Evolutionary conservation across 2,888 invertebrate species (phyloP), one percentile per base, ranked within the genome.

Genomic region (Blastobasis lacticolella): DNA sequence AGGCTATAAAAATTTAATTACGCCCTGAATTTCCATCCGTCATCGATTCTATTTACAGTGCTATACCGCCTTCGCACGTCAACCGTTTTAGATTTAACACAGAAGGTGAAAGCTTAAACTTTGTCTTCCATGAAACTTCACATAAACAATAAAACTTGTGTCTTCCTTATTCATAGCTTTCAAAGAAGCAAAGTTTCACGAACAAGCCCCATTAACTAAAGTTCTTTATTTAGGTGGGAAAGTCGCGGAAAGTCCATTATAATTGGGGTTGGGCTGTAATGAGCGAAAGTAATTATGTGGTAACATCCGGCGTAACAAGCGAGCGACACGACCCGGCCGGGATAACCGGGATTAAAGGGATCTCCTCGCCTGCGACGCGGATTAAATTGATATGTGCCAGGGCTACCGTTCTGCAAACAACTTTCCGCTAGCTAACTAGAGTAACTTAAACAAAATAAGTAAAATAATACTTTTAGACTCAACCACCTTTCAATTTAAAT

Each of bases 351-450:
- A 84, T 87, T 82, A 84, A 67, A 77, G 69, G 78, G 79, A 78
- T 84, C 76, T 74, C 74, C 69, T 68, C 71, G 77, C 72, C 71
- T 77, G 71, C 73, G 69, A 68, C 63, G 62, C 67, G 79, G 81
- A 82, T 84, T 84, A 87, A 82, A 85, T 82, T 85, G 80, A 86
- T 83, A 81, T 78, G 81, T 81, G 81, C 72, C 73, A 54, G 54
- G 54, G 54, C 6, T 54, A 48, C 40, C 49, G 8, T 36, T 1
- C 42, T 23, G 23, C 6, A 5, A 6, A n/a, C 9, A 5, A 42
- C 42, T 42, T 42, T 42, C 1, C 7, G 9, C 42, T 42, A n/a
- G 5, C 9, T 40, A 40, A 5, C 40, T 40, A 40, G 10, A 6
- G 9, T 10, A 42, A 23, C 23, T 23, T 1, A 3, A 23, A 23